Base-by-base conservation (phyloP, 2,797 vertebrate species). In the Neopelma chrysocephalum region DNA sequence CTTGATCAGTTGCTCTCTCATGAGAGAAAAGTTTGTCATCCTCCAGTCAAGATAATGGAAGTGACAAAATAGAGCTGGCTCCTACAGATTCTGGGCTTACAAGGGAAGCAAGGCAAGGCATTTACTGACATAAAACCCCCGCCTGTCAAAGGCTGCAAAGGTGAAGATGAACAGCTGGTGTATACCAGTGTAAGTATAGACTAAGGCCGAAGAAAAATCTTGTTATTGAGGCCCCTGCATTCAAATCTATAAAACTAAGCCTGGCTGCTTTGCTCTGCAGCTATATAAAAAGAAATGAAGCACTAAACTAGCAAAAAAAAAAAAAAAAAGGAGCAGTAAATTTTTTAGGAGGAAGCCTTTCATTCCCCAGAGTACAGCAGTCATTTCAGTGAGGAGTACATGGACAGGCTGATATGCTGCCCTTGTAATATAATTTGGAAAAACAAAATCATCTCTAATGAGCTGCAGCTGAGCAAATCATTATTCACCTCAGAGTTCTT, bases 401-500 rank as follows among this genome's bases (percentile, higher is more conserved):
- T 43, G 79, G 95, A 86, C 91, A 86, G 85, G 54, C 89, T 96
- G 91, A 82, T 93, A 96, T 0, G 7, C 68, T 89, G 64, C 66
- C 95, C 73, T 96, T 90, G 66, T 96, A 96, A 96, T 94, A 89
- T 58, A 84, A 96, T 97, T 96, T 96, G 76, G 94, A 90, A 94
- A 93, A 97, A 95, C 92, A 96, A 96, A 97, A 96, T 96, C 54
- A 85, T 93, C 83, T 94, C 72, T 96, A 96, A 95, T 93, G 95
- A 96, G 90, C 86, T 94, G 93, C 93, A 97, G 94, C 96, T 97
- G 94, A 97, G 94, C 70, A 96, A 95, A 95, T 95, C 78, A 95
- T 95, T 96, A 94, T 95, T 96, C 96, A 97, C 94, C 94, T 95
- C 93, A 88, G 86, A 96, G 82, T 94, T 94, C 81, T 93, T 95